Evolutionary conservation across 2,797 vertebrate species (phyloP), one percentile per base, ranked within the genome.

Genomic region (Trematomus bernacchii): DNA sequence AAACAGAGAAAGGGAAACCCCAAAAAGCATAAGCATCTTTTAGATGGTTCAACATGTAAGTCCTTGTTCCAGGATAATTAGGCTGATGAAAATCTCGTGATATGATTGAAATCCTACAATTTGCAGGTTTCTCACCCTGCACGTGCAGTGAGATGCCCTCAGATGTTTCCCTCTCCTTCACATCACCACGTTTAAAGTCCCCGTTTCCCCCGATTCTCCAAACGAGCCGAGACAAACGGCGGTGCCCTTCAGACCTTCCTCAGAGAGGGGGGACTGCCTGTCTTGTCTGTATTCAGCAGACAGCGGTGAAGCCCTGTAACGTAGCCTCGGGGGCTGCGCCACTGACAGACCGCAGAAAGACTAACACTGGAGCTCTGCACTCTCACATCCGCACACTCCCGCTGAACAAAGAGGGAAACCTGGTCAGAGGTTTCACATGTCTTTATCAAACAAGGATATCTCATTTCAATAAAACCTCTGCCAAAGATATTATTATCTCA

Each of bases 201-300:
- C 40, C 13, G 46, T 80, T 74, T 57, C 55, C 71, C 66, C n/a
- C 81, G 83, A 85, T 87, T 27, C 88, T 76, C 79, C 61, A 82
- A 89, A 87, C 77, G 84, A 88, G 71, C 61, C 78, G 27, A 79
- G 79, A 88, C 74, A 87, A 91, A 89, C 81, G 82, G 76, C 76
- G 30, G 61, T 37, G 79, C 74, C 89, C 79, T 84, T 85, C 87
- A 88, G 79, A 89, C 83, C 74, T 68, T 71, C 75, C 62, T 58
- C 79, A 18, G 71, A 51, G 83, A 76, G 72, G 66, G 66, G 10
- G 62, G 71, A 46, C 79, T 73, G 80, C 74, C 50, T 6, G 73
- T 87, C 86, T 87, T 66, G 85, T 91, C 90, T 86, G 82, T 73
- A 85, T 86, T 79, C 87, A 76, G 82, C 80, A 79, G 84, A 65